Evolutionary conservation across 2,888 invertebrate species (phyloP).

Genomic region (Pammene aurita): DNA sequence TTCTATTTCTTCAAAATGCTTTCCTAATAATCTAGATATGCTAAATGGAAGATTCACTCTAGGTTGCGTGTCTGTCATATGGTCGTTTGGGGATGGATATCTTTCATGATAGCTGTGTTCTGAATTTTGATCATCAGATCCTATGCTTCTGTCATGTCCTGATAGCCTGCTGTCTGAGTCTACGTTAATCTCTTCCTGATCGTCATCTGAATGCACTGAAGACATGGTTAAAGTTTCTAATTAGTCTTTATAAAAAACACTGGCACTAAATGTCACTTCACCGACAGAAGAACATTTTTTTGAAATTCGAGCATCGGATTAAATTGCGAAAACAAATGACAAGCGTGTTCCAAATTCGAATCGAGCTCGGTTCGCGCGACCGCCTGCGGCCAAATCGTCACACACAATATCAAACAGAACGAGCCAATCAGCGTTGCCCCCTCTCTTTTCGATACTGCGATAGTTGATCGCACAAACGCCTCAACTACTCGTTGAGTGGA

Average conservation of each 20-base stretch:
- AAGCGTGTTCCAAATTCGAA: constrained; percentile 56
- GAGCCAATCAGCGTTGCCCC: constrained; percentile 78
- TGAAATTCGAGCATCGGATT: constrained; percentile 21
- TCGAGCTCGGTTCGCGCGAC: constrained; percentile 65
- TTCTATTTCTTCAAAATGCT: constrained; percentile 87
- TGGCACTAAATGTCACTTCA: constrained; percentile 57
- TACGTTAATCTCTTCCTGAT: constrained; percentile 87
- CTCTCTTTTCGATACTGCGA: constrained; percentile 70
- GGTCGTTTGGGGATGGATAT: constrained; percentile 76
- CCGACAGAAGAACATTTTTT: constrained; percentile 36
- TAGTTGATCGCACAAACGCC: constrained; percentile 81
- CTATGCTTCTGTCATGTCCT: constrained; percentile 77
- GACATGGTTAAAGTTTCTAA: constrained; percentile 66
- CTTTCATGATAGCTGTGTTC: constrained; percentile 81
- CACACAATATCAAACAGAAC: constrained; percentile 72
- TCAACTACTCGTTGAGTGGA: constrained; percentile 82
- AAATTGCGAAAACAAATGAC: constrained; percentile 18
- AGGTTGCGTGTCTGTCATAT: constrained; percentile 78
- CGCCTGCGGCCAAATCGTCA: constrained; percentile 71
- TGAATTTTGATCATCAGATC: constrained; percentile 82
- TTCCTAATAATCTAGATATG: constrained; percentile 91
- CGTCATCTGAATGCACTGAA: constrained; percentile 84
- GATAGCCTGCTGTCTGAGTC: constrained; percentile 86
- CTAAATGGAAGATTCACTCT: constrained; percentile 88
- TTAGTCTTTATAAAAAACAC: constrained; percentile 54